A percentile compares a stretch with the other conserved stretches of the same genome.
Evolutionary conservation across 2,113 vertebrate genomes (phyloP).

Genomic region (Irena cyanogastra): DNA sequence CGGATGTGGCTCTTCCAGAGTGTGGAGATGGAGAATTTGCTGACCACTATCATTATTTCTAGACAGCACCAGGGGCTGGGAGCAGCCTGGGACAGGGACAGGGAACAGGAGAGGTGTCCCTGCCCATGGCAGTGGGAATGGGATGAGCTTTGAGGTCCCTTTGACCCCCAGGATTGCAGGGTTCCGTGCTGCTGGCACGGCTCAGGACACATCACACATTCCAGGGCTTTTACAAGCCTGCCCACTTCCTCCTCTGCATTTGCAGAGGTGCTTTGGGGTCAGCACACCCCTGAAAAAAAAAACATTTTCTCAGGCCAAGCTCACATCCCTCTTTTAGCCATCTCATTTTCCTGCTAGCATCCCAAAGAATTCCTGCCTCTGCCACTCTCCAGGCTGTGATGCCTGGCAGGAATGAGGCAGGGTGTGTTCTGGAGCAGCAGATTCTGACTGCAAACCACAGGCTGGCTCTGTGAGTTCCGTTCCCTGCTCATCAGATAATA

Average conservation of each 20-base stretch:
- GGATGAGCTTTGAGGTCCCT: background rate
- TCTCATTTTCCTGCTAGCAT: background rate
- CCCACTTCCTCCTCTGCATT: background rate
- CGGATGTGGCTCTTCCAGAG: background rate
- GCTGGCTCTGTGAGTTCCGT: background rate
- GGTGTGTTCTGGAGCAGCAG: background rate
- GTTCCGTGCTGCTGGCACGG: rapidly evolving
- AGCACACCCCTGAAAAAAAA: background rate
- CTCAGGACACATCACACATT: background rate
- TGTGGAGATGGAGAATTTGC: rapidly evolving
- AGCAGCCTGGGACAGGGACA: background rate
- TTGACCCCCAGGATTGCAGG: background rate
- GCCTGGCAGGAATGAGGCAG: background rate
- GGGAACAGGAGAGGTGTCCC: background rate
- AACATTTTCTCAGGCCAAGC: background rate
- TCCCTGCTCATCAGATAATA: background rate
- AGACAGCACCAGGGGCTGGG: rapidly evolving
- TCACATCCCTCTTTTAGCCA: background rate
- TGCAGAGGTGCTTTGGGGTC: background rate
- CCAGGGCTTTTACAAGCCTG: background rate
- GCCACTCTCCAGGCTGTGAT: background rate
- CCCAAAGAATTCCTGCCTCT: background rate
- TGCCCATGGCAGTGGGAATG: background rate
- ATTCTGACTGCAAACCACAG: background rate
- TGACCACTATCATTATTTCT: rapidly evolving